Evolutionary conservation across 2,113 vertebrate species (phyloP).

Genomic region (Trogon melanurus): DNA sequence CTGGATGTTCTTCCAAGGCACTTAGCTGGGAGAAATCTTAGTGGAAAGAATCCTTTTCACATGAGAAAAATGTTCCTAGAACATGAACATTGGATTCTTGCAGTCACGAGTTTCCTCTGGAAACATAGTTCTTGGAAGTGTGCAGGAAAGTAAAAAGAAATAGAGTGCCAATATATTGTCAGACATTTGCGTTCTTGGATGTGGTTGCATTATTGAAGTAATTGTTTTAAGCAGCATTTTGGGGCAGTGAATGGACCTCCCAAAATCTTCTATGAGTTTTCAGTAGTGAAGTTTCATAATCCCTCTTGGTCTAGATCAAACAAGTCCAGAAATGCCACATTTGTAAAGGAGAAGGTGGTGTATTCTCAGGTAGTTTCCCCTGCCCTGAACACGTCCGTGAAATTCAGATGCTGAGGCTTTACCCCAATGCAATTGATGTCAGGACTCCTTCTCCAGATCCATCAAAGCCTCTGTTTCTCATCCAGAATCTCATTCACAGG

Average conservation of each 20-base stretch:
- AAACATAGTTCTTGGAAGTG: neutral
- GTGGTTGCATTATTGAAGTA: neutral
- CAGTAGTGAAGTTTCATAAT: neutral
- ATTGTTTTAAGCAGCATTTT: neutral
- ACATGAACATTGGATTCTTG: neutral
- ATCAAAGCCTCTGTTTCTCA: neutral
- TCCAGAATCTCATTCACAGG: no score
- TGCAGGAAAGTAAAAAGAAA: neutral
- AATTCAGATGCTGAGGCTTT: neutral
- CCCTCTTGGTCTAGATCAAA: neutral
- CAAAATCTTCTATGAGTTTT: neutral
- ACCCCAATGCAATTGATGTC: neutral
- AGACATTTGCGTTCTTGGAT: neutral
- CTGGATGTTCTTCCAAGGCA: no score
- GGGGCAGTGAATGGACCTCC: neutral
- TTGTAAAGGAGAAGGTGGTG: neutral
- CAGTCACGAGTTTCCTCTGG: neutral
- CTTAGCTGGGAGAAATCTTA: neutral
- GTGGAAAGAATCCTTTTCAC: neutral
- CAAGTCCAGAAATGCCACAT: rapidly evolving
- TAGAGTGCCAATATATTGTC: neutral
- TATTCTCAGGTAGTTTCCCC: neutral
- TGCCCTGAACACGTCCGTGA: neutral
- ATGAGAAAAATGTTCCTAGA: neutral
- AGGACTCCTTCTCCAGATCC: neutral